Base-by-base conservation (phyloP, 1,140 invertebrate genomes). In the Euwallacea fornicatus region DNA sequence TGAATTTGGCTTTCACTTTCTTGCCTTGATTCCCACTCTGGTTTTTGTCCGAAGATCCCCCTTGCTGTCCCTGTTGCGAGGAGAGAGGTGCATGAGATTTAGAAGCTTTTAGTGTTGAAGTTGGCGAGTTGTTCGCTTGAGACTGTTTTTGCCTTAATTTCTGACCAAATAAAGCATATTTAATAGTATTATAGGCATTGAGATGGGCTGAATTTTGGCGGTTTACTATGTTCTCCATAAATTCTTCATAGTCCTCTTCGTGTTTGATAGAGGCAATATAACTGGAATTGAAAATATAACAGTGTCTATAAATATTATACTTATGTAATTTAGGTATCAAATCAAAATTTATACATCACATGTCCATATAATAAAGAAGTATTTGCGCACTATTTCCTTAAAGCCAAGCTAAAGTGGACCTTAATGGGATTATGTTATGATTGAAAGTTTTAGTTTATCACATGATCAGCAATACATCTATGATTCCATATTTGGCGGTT, bases 211-310 rank as follows among this genome's bases (percentile, higher is more conserved):
- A 78, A 79, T 89, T 87, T 41, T 84, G 85, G 67, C 85, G 85
- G 80, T 90, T 84, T 0, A 93, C 73, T 54, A 92, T 82, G 47
- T 86, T 88, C 76, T 85, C 84, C 75, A 92, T 86, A 75, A 91
- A 91, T 55, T 89, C 87, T 71, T 91, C 88, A 13, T 91, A 84
- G 77, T 91, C 90, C 64, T 82, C 81, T 73, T 86, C 85, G 78
- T 88, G 85, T 76, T 88, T 82, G 62, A 92, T 90, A 54, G 84
- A 82, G 68, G 87, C 72, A 13, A 92, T 86, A 77, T 86, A 87
- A 90, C 90, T 87, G 76, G 71, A 63, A 47, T 15, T 41, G 6
- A 16, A 43, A 61, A 61, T 16, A 47, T 63, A 46, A 63, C 1
- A 44, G 7, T 46, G 13, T 42, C 0, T 42, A 4, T 33, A 33